Percentiles rank a stretch among this genome's conserved stretches.
These are phyloP conservation scores for Montipora cactus DNA, from an alignment of 64 coral and sea anemone genomes.

Conservation along the genomic window DNA sequence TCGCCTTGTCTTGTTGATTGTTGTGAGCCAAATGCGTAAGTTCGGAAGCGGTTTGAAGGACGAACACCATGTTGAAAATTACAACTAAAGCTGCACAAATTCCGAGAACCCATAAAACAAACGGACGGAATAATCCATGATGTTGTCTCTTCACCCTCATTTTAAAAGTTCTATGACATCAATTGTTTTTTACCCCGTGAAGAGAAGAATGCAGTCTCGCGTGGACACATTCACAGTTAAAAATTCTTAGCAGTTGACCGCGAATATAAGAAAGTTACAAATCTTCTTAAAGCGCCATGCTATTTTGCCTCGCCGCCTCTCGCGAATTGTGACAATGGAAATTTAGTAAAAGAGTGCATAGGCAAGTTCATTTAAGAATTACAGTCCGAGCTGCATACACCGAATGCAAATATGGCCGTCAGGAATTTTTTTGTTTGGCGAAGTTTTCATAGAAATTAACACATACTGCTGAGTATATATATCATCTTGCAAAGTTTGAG, in stretches of 20 bases:
- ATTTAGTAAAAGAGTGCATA: too few relatives aligned
- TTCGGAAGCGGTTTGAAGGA: slow-evolving; percentile 21
- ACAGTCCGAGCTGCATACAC: not conserved
- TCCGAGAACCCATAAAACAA: not conserved
- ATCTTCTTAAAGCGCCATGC: too few relatives aligned
- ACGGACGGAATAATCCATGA: not conserved
- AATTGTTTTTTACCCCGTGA: not conserved
- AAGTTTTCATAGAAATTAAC: not conserved
- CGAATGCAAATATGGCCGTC: not conserved
- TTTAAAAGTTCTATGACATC: not conserved
- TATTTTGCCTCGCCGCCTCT: too few relatives aligned
- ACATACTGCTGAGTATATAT: not conserved
- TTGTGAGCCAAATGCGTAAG: not conserved
- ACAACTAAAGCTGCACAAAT: not conserved
- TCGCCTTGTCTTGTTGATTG: not conserved
- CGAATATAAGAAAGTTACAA: too few relatives aligned
- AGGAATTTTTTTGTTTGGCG: not conserved
- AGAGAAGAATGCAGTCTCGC: not conserved
- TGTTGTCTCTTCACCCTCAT: not conserved
- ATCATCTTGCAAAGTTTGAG: not conserved
- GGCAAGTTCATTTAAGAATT: too few relatives aligned
- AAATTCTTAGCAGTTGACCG: too few relatives aligned
- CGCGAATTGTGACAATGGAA: too few relatives aligned
- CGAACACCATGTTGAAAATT: slow-evolving; percentile 25
- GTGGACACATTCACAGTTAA: too few relatives aligned